Evolutionary conservation across 2,797 vertebrate species (phyloP).

Genomic region (Eulemur mongoz): DNA sequence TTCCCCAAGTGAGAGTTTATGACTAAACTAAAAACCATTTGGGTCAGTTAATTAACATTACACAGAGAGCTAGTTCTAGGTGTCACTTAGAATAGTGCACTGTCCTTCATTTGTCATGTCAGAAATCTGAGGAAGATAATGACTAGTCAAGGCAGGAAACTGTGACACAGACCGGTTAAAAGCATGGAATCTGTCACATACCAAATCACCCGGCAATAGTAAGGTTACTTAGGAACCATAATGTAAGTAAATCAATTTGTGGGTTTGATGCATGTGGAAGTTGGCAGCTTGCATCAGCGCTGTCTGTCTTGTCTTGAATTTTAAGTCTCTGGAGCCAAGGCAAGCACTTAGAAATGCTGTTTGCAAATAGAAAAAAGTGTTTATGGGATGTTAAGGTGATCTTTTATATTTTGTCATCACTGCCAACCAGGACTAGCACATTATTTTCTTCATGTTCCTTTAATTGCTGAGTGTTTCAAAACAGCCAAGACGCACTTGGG

Average conservation of each 20-base stretch:
- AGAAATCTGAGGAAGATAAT: neutral
- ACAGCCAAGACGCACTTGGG: neutral
- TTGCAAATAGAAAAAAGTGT: neutral
- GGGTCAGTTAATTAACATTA: neutral
- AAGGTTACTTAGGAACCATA: neutral
- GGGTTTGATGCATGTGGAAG: neutral
- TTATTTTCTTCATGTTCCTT: neutral
- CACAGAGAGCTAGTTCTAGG: neutral
- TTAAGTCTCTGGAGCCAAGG: neutral
- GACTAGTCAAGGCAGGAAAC: neutral
- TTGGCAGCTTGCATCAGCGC: neutral
- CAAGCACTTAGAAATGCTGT: slow-evolving; percentile 10
- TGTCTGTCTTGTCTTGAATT: slow-evolving; percentile 46
- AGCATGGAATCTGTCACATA: neutral
- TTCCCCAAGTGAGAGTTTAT: neutral
- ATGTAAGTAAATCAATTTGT: neutral
- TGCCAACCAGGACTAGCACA: neutral
- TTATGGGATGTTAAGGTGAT: neutral
- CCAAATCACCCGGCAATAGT: neutral
- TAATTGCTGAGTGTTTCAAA: slow-evolving; percentile 4
- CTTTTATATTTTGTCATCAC: neutral
- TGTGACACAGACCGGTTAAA: neutral
- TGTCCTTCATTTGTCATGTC: slow-evolving; percentile 23
- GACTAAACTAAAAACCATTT: neutral
- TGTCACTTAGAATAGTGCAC: neutral